Conservation (phyloP, 2,797 vertebrate species). For the Malurus leucopterus region DNA sequence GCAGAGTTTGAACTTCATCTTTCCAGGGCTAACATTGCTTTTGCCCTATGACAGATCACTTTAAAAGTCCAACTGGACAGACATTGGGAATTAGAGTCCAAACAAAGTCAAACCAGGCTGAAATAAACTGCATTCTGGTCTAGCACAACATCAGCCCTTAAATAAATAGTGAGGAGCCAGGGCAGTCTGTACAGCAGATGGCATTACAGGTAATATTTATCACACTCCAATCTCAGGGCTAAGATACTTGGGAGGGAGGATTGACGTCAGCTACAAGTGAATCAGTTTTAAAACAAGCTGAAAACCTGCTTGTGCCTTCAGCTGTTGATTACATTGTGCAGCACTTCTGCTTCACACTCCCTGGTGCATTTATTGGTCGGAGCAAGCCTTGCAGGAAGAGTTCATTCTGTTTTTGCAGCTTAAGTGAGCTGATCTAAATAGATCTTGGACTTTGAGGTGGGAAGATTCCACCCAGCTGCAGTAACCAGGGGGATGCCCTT, state of each 20-base stretch:
- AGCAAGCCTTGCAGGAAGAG: conserved; percentile 5
- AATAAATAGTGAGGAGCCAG: background rate
- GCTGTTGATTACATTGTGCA: background rate
- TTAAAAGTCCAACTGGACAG: background rate
- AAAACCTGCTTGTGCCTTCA: conserved; percentile 6
- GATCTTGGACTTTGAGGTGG: conserved; percentile 59
- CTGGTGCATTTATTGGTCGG: background rate
- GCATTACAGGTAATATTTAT: conserved; percentile 54
- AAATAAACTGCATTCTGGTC: background rate
- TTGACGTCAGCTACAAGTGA: conserved; percentile 22
- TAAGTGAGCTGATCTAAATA: background rate
- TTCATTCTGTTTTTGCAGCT: conserved; percentile 21
- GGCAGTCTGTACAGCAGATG: conserved; percentile 46
- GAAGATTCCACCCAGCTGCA: conserved; percentile 49
- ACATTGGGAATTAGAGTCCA: background rate
- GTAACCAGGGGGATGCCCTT: conserved; percentile 58
- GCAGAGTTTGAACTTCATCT: background rate
- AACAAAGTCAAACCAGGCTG: conserved; percentile 19
- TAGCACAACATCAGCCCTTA: background rate
- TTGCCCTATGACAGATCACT: background rate
- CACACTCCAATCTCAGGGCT: background rate
- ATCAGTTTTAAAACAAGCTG: conserved; percentile 26
- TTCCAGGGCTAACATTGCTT: background rate
- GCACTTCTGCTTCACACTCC: background rate
- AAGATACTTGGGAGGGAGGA: background rate